Base-by-base conservation (phyloP, 2,797 vertebrate genomes). In the Gastrophryne carolinensis region DNA sequence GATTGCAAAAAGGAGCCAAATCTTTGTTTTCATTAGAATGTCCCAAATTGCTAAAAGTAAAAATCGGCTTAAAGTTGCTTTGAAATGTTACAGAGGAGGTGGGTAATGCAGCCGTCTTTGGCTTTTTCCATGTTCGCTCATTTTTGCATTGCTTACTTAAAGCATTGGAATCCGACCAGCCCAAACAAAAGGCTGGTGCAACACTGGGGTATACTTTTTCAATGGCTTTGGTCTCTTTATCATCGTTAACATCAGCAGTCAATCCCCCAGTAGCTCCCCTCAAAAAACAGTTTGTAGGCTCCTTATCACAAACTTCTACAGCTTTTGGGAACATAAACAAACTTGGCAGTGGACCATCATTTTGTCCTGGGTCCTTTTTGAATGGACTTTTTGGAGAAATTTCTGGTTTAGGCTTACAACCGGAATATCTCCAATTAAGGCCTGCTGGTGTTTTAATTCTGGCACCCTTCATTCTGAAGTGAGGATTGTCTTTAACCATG, bases 401-500 rank as follows among this genome's bases (percentile, higher is more conserved):
- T 13, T 32, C 12, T n/a, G n/a, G n/a, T n/a, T 34, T 29, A 10
- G 2, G 9, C 8, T 9, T 19, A 19, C 7, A 17, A 8, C 2
- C 6, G 32, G 47, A n/a, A 66, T 12, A 21, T 19, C 15, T 19
- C 13, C 12, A 2, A 19, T 29, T 23, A 52, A 72, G 62, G 1
- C 9, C 60, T 35, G 27, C 41, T 74, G 41, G 12, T 80, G 6
- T 79, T 79, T 10, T 62, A 23, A 74, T 3, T 12, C 17, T 30
- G 53, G 29, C 52, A 49, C 0, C 0, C 21, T 82, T 49, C 10
- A 13, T 78, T 26, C 60, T 41, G 3, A 23, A 12, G n/a, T 62
- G 61, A 30, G 15, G 79, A 80, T 78, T 73, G 11, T n/a, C 0
- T 71, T 32, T 13, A 61, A 12, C 17, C 53, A 58, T 80, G 66